Evolutionary conservation across 2,113 vertebrate genomes (phyloP), one percentile per base, ranked within the genome.

Genomic region (Cephalopterus ornatus): DNA sequence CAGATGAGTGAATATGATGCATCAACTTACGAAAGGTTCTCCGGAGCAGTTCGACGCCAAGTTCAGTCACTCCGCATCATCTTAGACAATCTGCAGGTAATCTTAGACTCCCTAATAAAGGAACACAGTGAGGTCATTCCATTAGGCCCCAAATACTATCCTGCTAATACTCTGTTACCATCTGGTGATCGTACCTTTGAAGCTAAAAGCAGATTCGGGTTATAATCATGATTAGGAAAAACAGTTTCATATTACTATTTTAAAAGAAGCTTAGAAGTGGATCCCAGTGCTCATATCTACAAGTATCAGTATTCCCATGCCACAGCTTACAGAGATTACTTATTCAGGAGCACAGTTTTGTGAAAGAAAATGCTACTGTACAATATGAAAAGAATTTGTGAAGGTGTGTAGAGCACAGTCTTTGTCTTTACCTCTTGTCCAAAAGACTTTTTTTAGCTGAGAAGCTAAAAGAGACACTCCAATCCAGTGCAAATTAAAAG

Each of bases 1-100:
- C 95, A 98, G 26, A 99, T 99, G 99, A 99, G 99, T 63, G 99
- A 99, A 82, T 99, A 99, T 20, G 99, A 99, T 32, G 99, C 99
- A 2, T 59, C 98, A 12, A 98, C 97, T 3, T 99, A 99, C 0
- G 98, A 99, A 91, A 98, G 98, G 47, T 99, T 99, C 96, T 99
- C 99, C 84, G 97, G 92, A 30, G 99, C 99, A 4, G 99, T 99
- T 30, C 97, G 98, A 14, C 98, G 98, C 74, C 99, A 99, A 58
- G 99, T 99, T 50, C 99, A 99, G 82, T 99, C 99, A 12, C 98
- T 99, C 9, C 98, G 99, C 56, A 97, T 99, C 97, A 99, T 99
- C 97, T 95, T 99, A 96, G 99, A 99, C 97, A 99, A 97, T 72
- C 97, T 99, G 47, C 99, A 99, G 99, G 99, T 99, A 97, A 97